phyloP scores from a whole-genome alignment of 2,888 invertebrate genomes.

The Agrochola circellaris region DNA sequence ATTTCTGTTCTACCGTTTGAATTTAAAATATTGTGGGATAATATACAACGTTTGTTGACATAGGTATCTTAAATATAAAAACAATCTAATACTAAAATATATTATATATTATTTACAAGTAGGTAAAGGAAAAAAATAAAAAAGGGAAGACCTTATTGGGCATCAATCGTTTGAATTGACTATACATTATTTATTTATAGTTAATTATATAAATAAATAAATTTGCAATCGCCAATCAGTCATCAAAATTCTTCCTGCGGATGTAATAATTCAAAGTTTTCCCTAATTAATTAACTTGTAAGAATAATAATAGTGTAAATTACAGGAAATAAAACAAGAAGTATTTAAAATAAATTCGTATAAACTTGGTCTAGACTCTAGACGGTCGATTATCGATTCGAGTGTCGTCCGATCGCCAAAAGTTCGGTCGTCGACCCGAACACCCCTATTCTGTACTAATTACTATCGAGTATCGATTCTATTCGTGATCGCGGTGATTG shows the following conservation, averaged over 20 bases:
- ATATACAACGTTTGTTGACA: no score
- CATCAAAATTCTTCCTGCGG: constrained; percentile 14
- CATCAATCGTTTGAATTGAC: no score
- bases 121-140: no score
- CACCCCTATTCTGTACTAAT: constrained; percentile 79
- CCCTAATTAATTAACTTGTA: constrained; percentile 27
- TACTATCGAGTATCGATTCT: constrained; percentile 43
- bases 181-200: no score
- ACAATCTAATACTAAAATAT: no score
- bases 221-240: not conserved
- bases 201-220: no score
- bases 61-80: no score
- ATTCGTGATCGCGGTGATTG: constrained; percentile 31
- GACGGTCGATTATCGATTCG: constrained; percentile 67
- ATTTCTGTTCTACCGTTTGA: no score
- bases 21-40: no score
- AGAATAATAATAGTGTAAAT: constrained; percentile 18
- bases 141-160: no score
- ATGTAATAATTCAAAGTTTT: constrained; percentile 19
- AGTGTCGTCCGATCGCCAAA: constrained; percentile 68
- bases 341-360: constrained; percentile 58
- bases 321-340: constrained; percentile 25
- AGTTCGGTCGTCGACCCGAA: constrained; percentile 76
- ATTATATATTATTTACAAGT: no score
- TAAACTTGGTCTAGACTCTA: constrained; percentile 70